These are phyloP conservation scores for Drosophila neoperkinsi DNA, from an alignment of 2,888 invertebrate genomes.

Conservation along the genomic window DNA sequence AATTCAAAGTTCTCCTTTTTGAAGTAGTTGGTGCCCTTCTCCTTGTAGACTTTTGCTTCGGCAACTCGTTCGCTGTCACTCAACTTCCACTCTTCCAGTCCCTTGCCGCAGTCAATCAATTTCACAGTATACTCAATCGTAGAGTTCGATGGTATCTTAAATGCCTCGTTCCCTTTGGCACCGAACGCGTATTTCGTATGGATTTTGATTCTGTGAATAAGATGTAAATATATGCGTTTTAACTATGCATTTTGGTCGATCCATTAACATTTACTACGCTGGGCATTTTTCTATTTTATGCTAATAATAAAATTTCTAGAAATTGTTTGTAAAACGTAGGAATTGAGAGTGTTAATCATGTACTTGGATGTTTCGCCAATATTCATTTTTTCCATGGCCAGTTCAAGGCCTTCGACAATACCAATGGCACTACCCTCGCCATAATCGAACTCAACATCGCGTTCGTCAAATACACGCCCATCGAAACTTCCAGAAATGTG, in stretches of 20 bases:
- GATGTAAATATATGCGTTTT: background rate
- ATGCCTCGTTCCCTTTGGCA: constrained; percentile 88
- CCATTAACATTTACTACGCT: background rate
- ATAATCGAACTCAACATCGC: constrained; percentile 92
- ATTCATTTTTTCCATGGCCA: constrained; percentile 92
- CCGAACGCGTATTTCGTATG: constrained; percentile 94
- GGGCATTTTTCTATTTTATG: background rate
- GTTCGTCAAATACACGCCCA: constrained; percentile 87
- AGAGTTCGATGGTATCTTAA: constrained; percentile 92
- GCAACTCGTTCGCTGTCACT: constrained; percentile 92
- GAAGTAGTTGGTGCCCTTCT: constrained; percentile 96
- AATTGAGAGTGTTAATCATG: background rate
- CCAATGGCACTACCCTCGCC: constrained; percentile 93
- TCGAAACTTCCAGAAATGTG: constrained; percentile 78
- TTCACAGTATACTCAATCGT: constrained; percentile 92
- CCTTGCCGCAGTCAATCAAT: constrained; percentile 93
- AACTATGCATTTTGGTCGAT: constrained; percentile 3
- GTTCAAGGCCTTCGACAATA: constrained; percentile 93
- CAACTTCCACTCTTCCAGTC: constrained; percentile 93
- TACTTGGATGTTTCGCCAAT: constrained; percentile 90
- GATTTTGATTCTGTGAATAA: constrained; percentile 87
- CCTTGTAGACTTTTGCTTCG: constrained; percentile 93
- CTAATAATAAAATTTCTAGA: background rate
- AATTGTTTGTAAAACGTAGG: background rate
- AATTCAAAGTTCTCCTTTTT: constrained; percentile 91